A percentile compares a stretch with the other conserved stretches of the same genome.
phyloP scores from a whole-genome alignment of 2,797 vertebrate species.

The Sebastiscus tertius region DNA sequence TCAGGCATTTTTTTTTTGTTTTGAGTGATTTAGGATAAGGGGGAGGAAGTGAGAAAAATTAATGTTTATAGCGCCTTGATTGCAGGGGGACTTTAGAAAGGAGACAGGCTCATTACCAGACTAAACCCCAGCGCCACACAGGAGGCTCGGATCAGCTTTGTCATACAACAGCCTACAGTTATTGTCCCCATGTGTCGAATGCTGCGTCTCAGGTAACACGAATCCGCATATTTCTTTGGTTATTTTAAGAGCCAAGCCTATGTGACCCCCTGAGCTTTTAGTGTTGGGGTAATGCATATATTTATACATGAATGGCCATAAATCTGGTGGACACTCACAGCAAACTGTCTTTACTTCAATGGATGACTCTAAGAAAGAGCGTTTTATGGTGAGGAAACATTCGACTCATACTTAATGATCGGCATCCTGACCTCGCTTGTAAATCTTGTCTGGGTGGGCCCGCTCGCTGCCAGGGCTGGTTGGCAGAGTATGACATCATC shows the following conservation, averaged over 20 bases:
- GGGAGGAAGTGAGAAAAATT: conserved; percentile 68
- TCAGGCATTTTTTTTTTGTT: conserved; percentile 48
- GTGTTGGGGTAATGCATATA: conserved; percentile 43
- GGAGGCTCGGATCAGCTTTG: conserved; percentile 53
- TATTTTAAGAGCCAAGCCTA: conserved; percentile 57
- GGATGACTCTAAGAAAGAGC: conserved; percentile 30
- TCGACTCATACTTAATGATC: conserved; percentile 62
- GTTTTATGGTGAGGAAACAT: conserved; percentile 47
- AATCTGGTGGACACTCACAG: conserved; percentile 23
- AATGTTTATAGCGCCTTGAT: conserved; percentile 71
- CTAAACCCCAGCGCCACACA: conserved; percentile 69
- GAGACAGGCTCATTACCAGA: conserved; percentile 69
- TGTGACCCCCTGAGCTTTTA: conserved; percentile 41
- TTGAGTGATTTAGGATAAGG: conserved; percentile 55
- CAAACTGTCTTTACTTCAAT: conserved; percentile 23
- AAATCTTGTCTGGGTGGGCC: conserved; percentile 69
- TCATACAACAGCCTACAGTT: conserved; percentile 42
- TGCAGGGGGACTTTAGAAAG: conserved; percentile 66
- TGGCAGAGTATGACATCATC: conserved; percentile 73
- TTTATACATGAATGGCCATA: conserved; percentile 38
- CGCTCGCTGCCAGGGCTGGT: conserved; percentile 48
- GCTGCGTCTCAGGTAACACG: conserved; percentile 43
- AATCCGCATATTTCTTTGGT: conserved; percentile 46
- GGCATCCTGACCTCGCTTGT: conserved; percentile 65
- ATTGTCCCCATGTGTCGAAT: conserved; percentile 21